Conservation (phyloP, 2,797 vertebrate genomes). For the Enteromius trimaculatus region DNA sequence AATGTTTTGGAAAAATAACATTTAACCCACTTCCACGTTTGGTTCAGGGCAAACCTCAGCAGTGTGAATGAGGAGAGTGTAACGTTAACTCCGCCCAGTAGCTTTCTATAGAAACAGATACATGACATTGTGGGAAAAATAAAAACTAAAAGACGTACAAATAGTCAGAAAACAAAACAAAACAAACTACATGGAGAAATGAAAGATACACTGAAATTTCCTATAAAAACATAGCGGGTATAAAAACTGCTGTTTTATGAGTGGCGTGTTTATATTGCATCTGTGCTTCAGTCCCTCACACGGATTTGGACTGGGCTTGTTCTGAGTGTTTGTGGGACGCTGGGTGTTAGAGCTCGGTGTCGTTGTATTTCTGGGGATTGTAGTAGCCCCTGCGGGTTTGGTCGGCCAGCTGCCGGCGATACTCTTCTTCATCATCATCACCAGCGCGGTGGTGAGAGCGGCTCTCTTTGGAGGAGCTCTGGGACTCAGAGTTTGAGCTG, state of each 20-base stretch:
- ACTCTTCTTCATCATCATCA: constrained; percentile 81
- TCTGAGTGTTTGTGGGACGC: not conserved
- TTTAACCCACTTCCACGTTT: not conserved
- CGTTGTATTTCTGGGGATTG: constrained; percentile 89
- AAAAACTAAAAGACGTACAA: constrained; percentile 26
- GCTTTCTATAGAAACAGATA: not conserved
- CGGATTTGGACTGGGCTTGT: not conserved
- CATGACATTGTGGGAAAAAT: constrained; percentile 5
- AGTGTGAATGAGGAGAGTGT: constrained; percentile 1
- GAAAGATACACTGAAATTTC: constrained; percentile 8
- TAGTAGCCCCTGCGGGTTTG: constrained; percentile 88
- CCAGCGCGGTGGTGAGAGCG: constrained; percentile 70
- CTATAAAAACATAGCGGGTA: constrained; percentile 47
- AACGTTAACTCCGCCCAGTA: constrained; percentile 10
- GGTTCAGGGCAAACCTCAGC: not conserved
- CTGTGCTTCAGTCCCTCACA: not conserved
- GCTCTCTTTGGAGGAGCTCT: constrained; percentile 78
- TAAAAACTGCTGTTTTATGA: constrained; percentile 27
- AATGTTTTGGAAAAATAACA: not conserved
- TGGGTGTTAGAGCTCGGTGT: constrained; percentile 88
- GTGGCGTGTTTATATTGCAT: constrained; percentile 16
- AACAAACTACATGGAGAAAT: not conserved
- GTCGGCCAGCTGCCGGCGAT: constrained; percentile 87
- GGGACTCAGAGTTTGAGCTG: constrained; percentile 84
- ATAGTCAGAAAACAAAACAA: not conserved